Evolutionary conservation across 2,888 invertebrate genomes (phyloP), one percentile per base, ranked within the genome.

Genomic region (Spisula solida): DNA sequence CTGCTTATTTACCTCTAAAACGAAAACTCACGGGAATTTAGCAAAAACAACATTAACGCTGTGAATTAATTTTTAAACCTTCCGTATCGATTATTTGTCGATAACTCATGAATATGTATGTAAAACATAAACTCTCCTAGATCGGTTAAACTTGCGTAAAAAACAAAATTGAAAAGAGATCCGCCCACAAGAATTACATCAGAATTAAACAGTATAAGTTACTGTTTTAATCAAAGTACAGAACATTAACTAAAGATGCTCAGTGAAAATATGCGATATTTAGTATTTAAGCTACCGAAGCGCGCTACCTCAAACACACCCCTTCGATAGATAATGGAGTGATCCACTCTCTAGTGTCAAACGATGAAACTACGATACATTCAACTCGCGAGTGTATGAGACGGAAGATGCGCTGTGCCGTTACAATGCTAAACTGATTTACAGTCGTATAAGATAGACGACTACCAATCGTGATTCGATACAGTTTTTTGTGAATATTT

Each of bases 301-400:
- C 34, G 75, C 75, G 75, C 29, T 75, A 31, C 75, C 18, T 1
- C 25, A 1, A 75, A 75, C 12, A 34, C 75, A 12, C 75, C 75
- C 75, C 34, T 75, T 75, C 75, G 75, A 75, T 34, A 75, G 18
- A 75, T 75, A 75, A 34, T 75, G 75, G 34, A 6, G 2, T 34
- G 75, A 31, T 75, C 75, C 75, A 18, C 34, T 75, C 31, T 75
- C 29, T 75, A 75, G 34, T 75, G 75, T 75, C 75, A 75, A 75
- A 18, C 18, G 75, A 75, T 31, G 75, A 75, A 34, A 31, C 75
- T 31, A 75, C 31, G 75, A 18, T 75, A 75, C 75, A 34, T 75
- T 75, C 75, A 18, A 75, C 75, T 31, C 20, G 31, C 41, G 18
- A 10, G 75, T 75, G 41, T 75, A 16, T n/a, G 12, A 60, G 60